These are phyloP conservation scores for Chondrosia reniformis DNA, from an alignment of 37 sponge, comb jelly and placozoan genomes.

Conservation along the genomic window DNA sequence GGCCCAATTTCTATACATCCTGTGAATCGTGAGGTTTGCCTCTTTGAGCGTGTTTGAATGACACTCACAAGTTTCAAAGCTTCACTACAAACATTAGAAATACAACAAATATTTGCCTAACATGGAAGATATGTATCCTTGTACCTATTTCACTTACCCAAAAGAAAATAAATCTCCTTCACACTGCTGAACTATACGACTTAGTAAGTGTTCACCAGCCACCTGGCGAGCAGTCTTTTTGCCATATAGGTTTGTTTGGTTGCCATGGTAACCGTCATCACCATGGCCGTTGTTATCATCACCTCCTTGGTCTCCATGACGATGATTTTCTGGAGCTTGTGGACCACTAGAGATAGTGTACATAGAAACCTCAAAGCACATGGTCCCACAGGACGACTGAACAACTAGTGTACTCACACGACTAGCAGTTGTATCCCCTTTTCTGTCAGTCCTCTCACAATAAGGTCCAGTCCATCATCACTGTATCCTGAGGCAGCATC, in stretches of 20 bases:
- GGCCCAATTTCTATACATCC: conserved; percentile 75
- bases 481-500: conserved; percentile 71
- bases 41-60: conserved; percentile 60
- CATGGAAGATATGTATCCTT: background rate
- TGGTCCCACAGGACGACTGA: no score
- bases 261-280: conserved; percentile 11
- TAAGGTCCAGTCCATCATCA: conserved; percentile 64
- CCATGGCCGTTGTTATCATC: conserved; percentile 24
- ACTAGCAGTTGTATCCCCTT: conserved; percentile 59
- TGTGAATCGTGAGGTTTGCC: conserved; percentile 75
- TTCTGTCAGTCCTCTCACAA: conserved; percentile 56
- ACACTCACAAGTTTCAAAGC: conserved; percentile 50
- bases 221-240: conserved; percentile 64
- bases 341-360: conserved; percentile 6
- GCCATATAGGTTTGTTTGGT: conserved; percentile 11
- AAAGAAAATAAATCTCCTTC: conserved; percentile 68
- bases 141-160: conserved; percentile 21
- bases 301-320: conserved; percentile 39
- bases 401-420: conserved; percentile 52
- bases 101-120: background rate
- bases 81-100: conserved; percentile 46
- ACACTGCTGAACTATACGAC: conserved; percentile 26
- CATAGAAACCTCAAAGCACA: background rate
- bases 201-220: conserved; percentile 57
- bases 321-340: background rate